A percentile compares a stretch with the other conserved stretches of the same genome.
Evolutionary conservation across 2,113 vertebrate genomes (phyloP).

Genomic region (Gobius niger): DNA sequence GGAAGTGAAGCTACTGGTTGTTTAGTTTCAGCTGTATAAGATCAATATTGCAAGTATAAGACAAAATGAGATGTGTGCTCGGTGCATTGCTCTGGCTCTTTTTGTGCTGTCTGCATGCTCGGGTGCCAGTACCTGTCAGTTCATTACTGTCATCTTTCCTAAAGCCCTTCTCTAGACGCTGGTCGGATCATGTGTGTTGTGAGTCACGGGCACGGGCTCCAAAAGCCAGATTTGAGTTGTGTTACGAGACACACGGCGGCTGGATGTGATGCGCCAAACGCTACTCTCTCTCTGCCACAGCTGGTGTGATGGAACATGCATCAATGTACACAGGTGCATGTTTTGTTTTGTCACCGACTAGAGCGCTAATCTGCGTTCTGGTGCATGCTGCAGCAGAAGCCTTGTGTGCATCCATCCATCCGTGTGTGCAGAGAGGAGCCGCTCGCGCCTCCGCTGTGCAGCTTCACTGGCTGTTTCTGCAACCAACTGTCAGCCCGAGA

Average conservation of each 20-base stretch:
- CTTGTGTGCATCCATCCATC: not conserved
- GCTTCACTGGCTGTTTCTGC: constrained; percentile 41
- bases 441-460: constrained; percentile 42
- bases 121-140: not conserved
- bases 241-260: constrained; percentile 39
- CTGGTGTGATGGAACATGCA: constrained; percentile 27
- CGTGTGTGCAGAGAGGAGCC: constrained; percentile 31
- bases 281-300: constrained; percentile 45
- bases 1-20: too few relatives aligned
- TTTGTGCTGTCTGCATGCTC: not conserved
- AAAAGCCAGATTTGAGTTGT: constrained; percentile 46
- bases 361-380: not conserved
- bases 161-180: not conserved
- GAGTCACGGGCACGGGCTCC: constrained; percentile 35
- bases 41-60: too few relatives aligned
- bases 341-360: not conserved
- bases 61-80: too few relatives aligned
- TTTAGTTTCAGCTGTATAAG: too few relatives aligned
- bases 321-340: constrained; percentile 24
- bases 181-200: constrained; percentile 22
- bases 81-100: not conserved
- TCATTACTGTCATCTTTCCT: not conserved
- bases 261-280: constrained; percentile 41
- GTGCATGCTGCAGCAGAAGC: constrained; percentile 3
- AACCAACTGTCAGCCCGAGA: constrained; percentile 50